A percentile compares a stretch with the other conserved stretches of the same genome.
Evolutionary conservation across 2,113 vertebrate genomes (phyloP).

Genomic region (Cnemophilus loriae): DNA sequence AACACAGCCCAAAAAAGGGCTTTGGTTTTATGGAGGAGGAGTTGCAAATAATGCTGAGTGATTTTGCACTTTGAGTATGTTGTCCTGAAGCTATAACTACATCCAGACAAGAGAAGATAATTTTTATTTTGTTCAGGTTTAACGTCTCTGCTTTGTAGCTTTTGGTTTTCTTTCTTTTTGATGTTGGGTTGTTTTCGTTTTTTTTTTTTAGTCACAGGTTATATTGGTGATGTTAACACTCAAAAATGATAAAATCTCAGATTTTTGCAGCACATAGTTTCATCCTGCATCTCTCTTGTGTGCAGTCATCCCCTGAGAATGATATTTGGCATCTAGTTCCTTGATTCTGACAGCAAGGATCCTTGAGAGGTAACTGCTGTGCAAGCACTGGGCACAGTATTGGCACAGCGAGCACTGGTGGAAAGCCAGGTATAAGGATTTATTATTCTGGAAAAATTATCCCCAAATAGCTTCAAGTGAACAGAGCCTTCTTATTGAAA

Average conservation of each 20-base stretch:
- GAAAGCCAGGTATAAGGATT: constrained; percentile 9
- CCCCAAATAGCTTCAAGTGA: neutral
- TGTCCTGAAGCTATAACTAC: neutral
- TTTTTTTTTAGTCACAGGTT: neutral
- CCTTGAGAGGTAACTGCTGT: neutral
- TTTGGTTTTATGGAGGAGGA: neutral
- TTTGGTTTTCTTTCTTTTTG: neutral
- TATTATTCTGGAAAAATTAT: constrained; percentile 12
- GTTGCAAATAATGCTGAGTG: neutral
- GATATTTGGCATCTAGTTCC: neutral
- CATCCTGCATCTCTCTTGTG: neutral
- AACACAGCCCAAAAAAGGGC: neutral
- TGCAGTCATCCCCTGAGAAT: neutral
- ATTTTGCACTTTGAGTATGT: neutral
- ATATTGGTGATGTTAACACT: neutral
- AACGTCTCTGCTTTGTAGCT: neutral
- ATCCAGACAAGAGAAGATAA: neutral
- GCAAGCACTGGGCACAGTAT: neutral
- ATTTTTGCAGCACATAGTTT: neutral
- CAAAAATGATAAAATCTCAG: neutral
- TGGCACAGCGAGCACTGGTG: neutral
- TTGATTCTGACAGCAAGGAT: neutral
- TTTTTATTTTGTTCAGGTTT: neutral
- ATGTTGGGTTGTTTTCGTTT: neutral
- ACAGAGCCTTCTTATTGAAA: neutral